Conservation (phyloP, 2,888 invertebrate species). For the Papilio elwesi region DNA sequence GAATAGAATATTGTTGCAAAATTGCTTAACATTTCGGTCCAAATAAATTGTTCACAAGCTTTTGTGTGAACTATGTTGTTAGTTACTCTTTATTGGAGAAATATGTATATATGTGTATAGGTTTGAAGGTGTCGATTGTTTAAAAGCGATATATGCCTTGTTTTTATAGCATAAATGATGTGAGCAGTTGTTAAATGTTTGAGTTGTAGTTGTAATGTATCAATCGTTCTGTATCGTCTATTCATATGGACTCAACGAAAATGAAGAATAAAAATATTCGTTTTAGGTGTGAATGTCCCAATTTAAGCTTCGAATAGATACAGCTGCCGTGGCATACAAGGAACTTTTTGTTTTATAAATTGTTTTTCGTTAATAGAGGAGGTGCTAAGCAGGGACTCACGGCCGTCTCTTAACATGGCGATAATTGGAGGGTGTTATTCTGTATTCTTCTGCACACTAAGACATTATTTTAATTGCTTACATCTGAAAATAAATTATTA, state of each 20-base stretch:
- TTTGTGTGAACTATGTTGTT: no score
- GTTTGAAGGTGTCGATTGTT: no score
- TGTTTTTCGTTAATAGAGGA: conserved; percentile 51
- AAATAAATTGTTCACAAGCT: no score
- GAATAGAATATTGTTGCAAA: no score
- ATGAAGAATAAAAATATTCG: conserved; percentile 42
- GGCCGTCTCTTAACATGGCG: conserved; percentile 49
- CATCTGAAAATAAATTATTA: not conserved
- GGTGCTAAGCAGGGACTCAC: conserved; percentile 52
- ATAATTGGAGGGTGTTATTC: conserved; percentile 52
- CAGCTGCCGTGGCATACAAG: conserved; percentile 51
- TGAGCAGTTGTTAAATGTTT: conserved; percentile 10
- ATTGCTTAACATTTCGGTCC: no score
- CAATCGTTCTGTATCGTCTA: conserved; percentile 5
- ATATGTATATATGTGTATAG: no score
- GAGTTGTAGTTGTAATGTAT: conserved; percentile 19
- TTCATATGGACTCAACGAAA: conserved; percentile 6
- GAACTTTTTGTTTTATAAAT: conserved; percentile 52
- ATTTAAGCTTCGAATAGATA: conserved; percentile 46
- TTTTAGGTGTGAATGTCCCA: conserved; percentile 52
- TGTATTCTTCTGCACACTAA: not conserved
- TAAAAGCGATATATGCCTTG: not conserved
- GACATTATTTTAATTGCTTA: not conserved
- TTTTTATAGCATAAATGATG: not conserved
- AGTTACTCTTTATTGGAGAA: no score